Percentiles rank a stretch among this genome's conserved stretches.
Evolutionary conservation across 1,140 invertebrate species (phyloP).

Genomic region (Scaptomyza montana): DNA sequence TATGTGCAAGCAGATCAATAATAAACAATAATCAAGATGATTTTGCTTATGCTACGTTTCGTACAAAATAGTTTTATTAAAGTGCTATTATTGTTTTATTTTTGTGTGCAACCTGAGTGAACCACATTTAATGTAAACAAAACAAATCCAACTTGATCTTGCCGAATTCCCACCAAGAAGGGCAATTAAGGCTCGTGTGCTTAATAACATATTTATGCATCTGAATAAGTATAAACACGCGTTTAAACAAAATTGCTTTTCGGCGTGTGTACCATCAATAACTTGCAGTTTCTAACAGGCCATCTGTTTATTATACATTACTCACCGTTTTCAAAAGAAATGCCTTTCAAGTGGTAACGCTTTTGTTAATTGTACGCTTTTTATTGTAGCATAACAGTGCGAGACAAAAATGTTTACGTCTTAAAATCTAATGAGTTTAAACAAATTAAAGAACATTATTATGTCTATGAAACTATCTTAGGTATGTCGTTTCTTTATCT

Average conservation of each 20-base stretch:
- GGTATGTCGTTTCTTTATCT: too few species aligned
- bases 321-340: slow-evolving; percentile 25
- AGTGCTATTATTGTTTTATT: slow-evolving; percentile 39
- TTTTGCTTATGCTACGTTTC: too few species aligned
- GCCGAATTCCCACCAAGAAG: slow-evolving; percentile 14
- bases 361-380: not conserved
- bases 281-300: slow-evolving; percentile 43
- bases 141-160: slow-evolving; percentile 51
- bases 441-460: too few species aligned
- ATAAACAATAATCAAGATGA: too few species aligned
- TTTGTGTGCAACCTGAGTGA: slow-evolving; percentile 75
- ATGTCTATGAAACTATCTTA: too few species aligned
- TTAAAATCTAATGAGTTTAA: not conserved
- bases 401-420: too few species aligned
- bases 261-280: slow-evolving; percentile 32
- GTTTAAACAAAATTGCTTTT: slow-evolving; percentile 3
- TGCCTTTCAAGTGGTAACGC: slow-evolving; percentile 60
- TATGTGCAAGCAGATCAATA: too few species aligned
- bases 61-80: too few species aligned
- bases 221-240: slow-evolving; percentile 33
- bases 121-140: slow-evolving; percentile 75
- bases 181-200: slow-evolving; percentile 47
- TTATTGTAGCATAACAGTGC: not conserved
- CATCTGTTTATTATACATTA: slow-evolving; percentile 58
- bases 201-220: slow-evolving; percentile 47